Base-by-base conservation (phyloP, 2,797 vertebrate species). In the Bovichtus variegatus region DNA sequence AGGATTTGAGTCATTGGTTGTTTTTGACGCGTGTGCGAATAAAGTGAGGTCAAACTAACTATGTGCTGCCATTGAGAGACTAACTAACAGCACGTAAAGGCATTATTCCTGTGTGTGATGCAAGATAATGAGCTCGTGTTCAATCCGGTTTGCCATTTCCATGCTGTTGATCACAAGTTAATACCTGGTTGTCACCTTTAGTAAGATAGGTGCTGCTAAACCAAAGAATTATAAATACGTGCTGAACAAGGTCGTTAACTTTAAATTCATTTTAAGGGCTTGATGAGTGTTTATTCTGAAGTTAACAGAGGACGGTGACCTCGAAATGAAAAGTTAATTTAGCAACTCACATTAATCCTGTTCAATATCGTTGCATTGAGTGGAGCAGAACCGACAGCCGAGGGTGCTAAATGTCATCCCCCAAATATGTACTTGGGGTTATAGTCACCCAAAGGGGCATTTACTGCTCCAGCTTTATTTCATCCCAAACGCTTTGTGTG, bases 301-400 rank as follows among this genome's bases (percentile, higher is more conserved):
- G 40, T 9, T 43, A 46, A 4, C 57, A 44, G 50, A 16, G 36
- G 36, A 27, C 41, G 2, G 53, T 8, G 43, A 74, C 49, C 54
- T 23, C 23, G 29, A 49, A 55, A 57, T 55, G 2, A 71, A 71
- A 79, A 19, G 46, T 65, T 63, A 68, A 73, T 18, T 18, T 71
- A 62, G 55, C n/a, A 76, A 61, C 16, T 59, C 25, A 40, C n/a
- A 63, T 34, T 41, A 34, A 62, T 58, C 18, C 9, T 10, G 15
- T 46, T 53, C 27, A 19, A 7, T 36, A 43, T 60, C 9, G 76
- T 18, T 50, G 34, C 1, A 2, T n/a, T 43, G 18, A 65, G 44
- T n/a, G 6, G 13, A 44, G 29, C 5, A 12, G 38, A 61, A 19
- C 2, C 54, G 58, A 72, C 38, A 29, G 12, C 23, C 9, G 9